A percentile compares a stretch with the other conserved stretches of the same genome.
phyloP scores from a whole-genome alignment of 30 jellyfish, hydroid and myxozoan species.

The Cassiopea xamachana region DNA sequence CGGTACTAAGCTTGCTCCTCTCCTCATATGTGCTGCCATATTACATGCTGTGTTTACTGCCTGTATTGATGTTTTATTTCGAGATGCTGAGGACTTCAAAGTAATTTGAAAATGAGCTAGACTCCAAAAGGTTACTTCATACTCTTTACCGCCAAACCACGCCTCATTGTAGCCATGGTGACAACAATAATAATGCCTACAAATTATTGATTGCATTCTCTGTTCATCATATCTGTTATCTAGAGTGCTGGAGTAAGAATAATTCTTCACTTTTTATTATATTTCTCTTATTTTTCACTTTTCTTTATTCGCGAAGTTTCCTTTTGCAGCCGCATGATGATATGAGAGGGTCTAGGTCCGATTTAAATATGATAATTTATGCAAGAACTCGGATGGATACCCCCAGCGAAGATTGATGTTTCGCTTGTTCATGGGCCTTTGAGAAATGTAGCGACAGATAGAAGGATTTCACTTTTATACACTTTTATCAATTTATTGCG shows the following conservation, averaged over 20 bases:
- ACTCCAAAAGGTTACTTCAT: too few relatives aligned
- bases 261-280: neutral
- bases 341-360: slow-evolving; percentile 73
- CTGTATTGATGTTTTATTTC: too few relatives aligned
- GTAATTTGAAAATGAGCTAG: too few relatives aligned
- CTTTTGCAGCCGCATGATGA: neutral
- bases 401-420: slow-evolving; percentile 99
- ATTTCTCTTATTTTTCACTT: neutral
- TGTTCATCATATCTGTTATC: neutral
- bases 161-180: too few relatives aligned
- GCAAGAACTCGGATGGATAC: slow-evolving; percentile 69
- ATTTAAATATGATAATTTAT: slow-evolving; percentile 73
- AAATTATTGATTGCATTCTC: neutral
- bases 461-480: slow-evolving; percentile 53
- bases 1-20: too few relatives aligned
- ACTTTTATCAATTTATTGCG: slow-evolving; percentile 1
- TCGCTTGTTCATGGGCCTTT: slow-evolving; percentile 96
- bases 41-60: too few relatives aligned
- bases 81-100: too few relatives aligned
- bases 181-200: too few relatives aligned
- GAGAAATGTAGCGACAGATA: slow-evolving; percentile 34
- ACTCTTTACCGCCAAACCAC: too few relatives aligned
- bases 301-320: neutral
- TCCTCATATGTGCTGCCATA: too few relatives aligned
- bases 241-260: neutral